phyloP scores from a whole-genome alignment of 23 tunicate species.

The Trididemnum clinides region DNA sequence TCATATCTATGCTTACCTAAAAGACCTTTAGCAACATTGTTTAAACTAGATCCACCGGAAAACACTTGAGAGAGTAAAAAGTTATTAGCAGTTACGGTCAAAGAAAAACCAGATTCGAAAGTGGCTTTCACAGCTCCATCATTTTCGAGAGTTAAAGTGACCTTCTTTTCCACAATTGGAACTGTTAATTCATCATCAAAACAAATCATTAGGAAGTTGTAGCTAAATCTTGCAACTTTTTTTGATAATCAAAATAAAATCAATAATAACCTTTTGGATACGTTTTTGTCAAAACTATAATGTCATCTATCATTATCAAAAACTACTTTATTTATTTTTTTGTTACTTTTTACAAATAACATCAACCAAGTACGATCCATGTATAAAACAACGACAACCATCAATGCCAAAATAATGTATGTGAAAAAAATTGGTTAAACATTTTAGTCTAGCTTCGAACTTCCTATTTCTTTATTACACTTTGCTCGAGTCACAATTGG shows the following conservation, averaged over 20 bases:
- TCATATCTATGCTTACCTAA: neutral
- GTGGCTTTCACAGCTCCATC: neutral
- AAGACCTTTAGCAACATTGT: neutral
- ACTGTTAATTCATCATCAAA: too few species aligned
- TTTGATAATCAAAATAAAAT: too few species aligned
- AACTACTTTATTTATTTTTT: too few species aligned
- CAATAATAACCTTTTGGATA: too few species aligned
- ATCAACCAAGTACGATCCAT: too few species aligned
- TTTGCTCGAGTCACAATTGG: too few species aligned
- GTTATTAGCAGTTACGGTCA: neutral
- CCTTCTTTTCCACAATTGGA: neutral
- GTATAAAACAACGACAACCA: too few species aligned
- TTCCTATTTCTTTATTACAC: neutral
- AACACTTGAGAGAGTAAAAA: neutral
- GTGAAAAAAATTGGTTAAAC: neutral
- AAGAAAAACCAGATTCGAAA: neutral
- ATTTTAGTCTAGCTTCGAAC: neutral
- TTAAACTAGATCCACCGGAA: neutral
- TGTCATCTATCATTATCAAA: too few species aligned
- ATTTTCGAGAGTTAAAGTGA: neutral
- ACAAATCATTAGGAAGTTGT: too few species aligned
- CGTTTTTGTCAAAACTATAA: too few species aligned
- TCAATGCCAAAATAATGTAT: neutral
- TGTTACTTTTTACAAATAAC: too few species aligned
- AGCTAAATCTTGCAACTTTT: too few species aligned